A percentile compares a stretch with the other conserved stretches of the same genome.
Conservation (phyloP, 2,797 vertebrate species). For the Lacerta agilis region DNA sequence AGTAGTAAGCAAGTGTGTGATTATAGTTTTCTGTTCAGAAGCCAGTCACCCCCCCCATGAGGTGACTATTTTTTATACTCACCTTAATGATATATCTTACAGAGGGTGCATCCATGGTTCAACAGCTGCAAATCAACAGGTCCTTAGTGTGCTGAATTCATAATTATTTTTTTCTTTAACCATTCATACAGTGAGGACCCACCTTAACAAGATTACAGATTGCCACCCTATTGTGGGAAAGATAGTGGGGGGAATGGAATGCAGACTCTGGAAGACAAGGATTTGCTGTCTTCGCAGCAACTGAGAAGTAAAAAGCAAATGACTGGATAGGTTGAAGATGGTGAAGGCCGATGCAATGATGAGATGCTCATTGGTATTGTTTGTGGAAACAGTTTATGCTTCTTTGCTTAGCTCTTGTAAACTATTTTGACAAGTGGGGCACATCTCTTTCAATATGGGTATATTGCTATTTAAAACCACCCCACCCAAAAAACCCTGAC, state of each 20-base stretch:
- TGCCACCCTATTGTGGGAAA: background rate
- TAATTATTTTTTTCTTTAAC: background rate
- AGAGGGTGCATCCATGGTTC: background rate
- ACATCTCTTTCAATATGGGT: background rate
- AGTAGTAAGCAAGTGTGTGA: background rate
- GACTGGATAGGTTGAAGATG: background rate
- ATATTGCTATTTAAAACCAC: accelerated
- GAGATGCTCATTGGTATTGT: background rate
- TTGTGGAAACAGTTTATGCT: background rate
- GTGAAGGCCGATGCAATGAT: background rate
- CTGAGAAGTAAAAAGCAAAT: background rate
- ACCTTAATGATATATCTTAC: background rate
- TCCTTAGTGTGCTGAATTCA: background rate
- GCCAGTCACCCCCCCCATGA: background rate
- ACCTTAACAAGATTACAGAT: background rate
- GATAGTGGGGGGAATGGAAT: background rate
- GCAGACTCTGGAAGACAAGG: background rate
- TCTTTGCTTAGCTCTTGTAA: background rate
- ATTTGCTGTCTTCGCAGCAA: background rate
- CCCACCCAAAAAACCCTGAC: background rate
- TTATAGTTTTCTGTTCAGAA: too few relatives aligned
- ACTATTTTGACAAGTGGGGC: background rate
- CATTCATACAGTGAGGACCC: background rate
- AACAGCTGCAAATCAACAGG: background rate
- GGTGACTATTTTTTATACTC: background rate